These are phyloP conservation scores for Procambarus virginalis DNA, from an alignment of 1,140 invertebrate species.

Conservation along the genomic window DNA sequence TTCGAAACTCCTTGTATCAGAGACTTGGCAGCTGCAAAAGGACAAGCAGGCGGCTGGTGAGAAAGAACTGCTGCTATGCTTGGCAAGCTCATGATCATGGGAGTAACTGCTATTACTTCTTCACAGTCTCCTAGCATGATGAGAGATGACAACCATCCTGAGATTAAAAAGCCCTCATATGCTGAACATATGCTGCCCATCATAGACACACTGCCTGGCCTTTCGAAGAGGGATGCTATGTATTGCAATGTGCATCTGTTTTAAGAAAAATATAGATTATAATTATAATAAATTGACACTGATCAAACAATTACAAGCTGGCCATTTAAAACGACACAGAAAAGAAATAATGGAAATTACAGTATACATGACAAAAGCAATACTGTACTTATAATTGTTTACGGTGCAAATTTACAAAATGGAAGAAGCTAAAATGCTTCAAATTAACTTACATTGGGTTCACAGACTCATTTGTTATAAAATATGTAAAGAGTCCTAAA, in stretches of 20 bases:
- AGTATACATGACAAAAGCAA: not conserved
- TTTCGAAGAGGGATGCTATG: conserved; percentile 1
- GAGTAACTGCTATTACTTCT: conserved; percentile 32
- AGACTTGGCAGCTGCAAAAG: conserved; percentile 40
- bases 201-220: conserved; percentile 3
- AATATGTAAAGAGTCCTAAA: conserved; percentile 45
- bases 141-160: conserved; percentile 26
- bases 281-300: too few species aligned
- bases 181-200: not conserved
- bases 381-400: not conserved
- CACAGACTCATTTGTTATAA: conserved; percentile 52
- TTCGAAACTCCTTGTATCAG: conserved; percentile 45
- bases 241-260: conserved; percentile 43
- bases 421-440: not conserved
- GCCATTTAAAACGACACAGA: not conserved
- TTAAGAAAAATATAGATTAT: not conserved
- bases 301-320: not conserved
- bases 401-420: too few species aligned
- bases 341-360: not conserved
- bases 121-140: conserved; percentile 40
- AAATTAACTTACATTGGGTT: conserved; percentile 53
- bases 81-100: conserved; percentile 21
- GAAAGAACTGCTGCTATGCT: conserved; percentile 27
- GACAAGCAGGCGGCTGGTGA: conserved; percentile 46
- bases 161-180: conserved; percentile 34